A percentile compares a stretch with the other conserved stretches of the same genome.
Conservation (phyloP, 2,888 invertebrate genomes). For the Omphaloscelis lunosa region DNA sequence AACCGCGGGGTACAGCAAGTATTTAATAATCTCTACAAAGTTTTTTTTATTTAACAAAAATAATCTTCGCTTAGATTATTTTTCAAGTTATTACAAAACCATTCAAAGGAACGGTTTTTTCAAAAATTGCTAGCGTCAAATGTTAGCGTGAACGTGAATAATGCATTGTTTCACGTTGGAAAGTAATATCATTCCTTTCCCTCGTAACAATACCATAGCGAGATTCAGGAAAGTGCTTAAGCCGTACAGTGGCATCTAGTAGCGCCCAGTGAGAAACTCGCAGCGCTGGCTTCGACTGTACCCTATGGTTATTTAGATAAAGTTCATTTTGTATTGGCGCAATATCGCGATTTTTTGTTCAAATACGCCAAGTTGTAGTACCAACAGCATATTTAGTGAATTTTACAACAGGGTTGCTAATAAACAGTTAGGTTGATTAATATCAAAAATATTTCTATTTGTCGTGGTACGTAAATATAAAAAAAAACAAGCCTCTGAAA, state of each 20-base stretch:
- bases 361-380: background rate
- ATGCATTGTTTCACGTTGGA: background rate
- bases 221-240: no score
- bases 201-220: background rate
- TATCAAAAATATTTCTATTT: background rate
- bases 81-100: background rate
- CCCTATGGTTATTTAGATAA: background rate
- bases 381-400: background rate
- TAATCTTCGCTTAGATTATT: background rate
- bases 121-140: background rate
- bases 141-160: background rate
- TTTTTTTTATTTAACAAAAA: background rate
- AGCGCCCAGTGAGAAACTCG: background rate
- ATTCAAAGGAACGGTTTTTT: no score
- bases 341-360: no score
- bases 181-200: background rate
- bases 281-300: background rate
- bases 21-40: background rate
- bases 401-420: background rate
- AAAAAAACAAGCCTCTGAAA: background rate
- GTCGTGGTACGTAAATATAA: background rate
- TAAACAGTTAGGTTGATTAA: background rate
- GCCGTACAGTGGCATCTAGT: constrained; percentile 1
- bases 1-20: no score
- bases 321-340: background rate